Evolutionary conservation across 2,888 invertebrate genomes (phyloP).

Genomic region (Chaitophorus viminalis): DNA sequence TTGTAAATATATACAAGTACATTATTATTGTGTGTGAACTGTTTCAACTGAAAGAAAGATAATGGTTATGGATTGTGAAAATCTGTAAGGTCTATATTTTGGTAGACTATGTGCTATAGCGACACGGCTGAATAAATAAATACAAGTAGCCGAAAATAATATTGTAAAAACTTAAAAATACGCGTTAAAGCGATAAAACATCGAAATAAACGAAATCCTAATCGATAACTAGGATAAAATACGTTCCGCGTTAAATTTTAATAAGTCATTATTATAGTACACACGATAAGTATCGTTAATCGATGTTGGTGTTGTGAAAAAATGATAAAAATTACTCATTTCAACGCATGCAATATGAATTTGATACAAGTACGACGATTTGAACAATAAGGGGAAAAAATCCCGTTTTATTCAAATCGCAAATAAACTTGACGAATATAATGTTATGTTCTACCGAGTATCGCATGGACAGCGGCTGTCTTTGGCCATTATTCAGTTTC

Average conservation of each 20-base stretch:
- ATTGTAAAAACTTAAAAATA: neutral
- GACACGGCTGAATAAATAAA: neutral
- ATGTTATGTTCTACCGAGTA: neutral
- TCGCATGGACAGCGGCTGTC: neutral
- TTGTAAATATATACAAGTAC: constrained; percentile 6
- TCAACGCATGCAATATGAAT: neutral
- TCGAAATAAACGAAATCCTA: neutral
- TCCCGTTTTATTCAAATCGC: neutral
- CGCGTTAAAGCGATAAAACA: neutral
- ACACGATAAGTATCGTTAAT: neutral
- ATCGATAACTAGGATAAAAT: neutral
- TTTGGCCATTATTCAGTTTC: neutral
- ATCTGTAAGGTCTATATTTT: neutral
- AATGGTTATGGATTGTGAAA: neutral
- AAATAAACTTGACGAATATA: neutral
- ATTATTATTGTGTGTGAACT: neutral
- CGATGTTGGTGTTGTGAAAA: neutral
- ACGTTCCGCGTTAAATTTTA: neutral
- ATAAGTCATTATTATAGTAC: neutral
- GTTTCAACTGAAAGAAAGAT: neutral
- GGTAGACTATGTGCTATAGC: neutral
- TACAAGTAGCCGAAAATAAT: neutral
- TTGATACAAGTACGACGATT: neutral
- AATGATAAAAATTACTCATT: neutral
- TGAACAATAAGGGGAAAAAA: neutral